A percentile compares a stretch with the other conserved stretches of the same genome.
phyloP scores from a whole-genome alignment of 2,113 vertebrate species.

The Oreocharis arfaki region DNA sequence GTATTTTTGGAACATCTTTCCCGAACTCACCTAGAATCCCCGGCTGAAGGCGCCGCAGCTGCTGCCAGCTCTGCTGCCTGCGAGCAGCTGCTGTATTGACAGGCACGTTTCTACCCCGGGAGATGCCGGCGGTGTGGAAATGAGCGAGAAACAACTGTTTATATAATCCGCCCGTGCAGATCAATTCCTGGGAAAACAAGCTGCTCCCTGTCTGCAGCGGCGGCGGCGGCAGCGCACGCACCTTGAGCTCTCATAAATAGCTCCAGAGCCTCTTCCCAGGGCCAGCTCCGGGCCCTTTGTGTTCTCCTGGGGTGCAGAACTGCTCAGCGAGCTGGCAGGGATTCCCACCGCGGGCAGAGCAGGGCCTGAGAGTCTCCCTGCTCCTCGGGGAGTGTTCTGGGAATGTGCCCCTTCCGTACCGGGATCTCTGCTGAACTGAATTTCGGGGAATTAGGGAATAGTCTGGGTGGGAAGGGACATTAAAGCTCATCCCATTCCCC shows the following conservation, averaged over 20 bases:
- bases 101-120: neutral
- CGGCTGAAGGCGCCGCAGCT: neutral
- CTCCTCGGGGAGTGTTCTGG: neutral
- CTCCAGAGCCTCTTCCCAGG: neutral
- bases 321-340: neutral
- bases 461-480: neutral
- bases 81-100: constrained; percentile 39
- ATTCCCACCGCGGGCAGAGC: neutral
- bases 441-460: neutral
- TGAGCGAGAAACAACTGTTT: constrained; percentile 23
- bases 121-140: neutral
- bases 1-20: constrained; percentile 11
- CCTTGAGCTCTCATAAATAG: neutral
- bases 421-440: neutral
- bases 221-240: neutral
- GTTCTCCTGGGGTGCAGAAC: neutral
- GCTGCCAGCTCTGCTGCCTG: neutral
- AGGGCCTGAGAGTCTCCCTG: neutral
- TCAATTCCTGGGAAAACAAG: neutral
- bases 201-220: neutral
- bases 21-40: constrained; percentile 20
- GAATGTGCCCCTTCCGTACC: neutral
- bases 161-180: neutral
- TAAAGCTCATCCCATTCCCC: neutral
- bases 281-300: neutral